Evolutionary conservation across 2,888 invertebrate species (phyloP).

Genomic region (Lycocerus yunnanus): DNA sequence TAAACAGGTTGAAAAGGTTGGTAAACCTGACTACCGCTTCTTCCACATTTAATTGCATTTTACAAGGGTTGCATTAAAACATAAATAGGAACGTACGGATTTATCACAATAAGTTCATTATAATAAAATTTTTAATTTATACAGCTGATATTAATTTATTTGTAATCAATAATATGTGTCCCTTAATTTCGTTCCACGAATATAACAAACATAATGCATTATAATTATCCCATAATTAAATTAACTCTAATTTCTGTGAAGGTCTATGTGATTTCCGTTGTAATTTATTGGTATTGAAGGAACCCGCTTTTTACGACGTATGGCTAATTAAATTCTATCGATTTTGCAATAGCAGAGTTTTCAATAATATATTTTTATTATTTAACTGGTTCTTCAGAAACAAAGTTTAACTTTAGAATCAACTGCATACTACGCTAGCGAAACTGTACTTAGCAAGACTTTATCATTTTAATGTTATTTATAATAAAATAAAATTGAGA

Average conservation of each 20-base stretch:
- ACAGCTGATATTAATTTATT: not conserved
- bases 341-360: not conserved
- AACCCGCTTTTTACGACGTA: not conserved
- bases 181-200: not conserved
- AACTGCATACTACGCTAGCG: no score
- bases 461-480: no score
- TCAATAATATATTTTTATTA: not conserved
- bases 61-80: not conserved
- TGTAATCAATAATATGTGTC: not conserved
- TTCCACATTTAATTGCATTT: not conserved
- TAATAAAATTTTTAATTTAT: not conserved
- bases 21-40: not conserved
- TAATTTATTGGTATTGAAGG: not conserved
- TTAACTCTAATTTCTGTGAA: not conserved
- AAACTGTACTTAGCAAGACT: no score
- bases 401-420: not conserved
- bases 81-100: not conserved
- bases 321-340: not conserved
- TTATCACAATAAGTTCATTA: not conserved
- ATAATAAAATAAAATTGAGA: no score
- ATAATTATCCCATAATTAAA: not conserved
- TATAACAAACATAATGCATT: not conserved
- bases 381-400: not conserved
- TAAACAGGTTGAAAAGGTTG: not conserved
- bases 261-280: not conserved